These are phyloP conservation scores for Cairina moschata DNA, from an alignment of 2,113 vertebrate genomes.

Conservation along the genomic window DNA sequence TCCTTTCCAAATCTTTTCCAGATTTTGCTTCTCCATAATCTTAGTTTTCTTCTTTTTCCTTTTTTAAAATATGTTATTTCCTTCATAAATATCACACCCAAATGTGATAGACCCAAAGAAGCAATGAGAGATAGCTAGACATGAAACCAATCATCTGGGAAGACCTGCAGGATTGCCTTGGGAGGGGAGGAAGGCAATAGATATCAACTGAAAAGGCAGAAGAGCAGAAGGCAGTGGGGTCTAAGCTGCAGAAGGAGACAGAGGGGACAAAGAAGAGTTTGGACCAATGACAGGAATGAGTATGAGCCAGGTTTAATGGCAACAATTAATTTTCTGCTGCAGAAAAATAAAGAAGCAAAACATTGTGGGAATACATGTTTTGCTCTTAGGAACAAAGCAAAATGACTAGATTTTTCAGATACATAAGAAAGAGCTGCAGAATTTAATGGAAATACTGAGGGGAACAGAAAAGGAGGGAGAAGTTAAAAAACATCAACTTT, in stretches of 20 bases:
- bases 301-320: not conserved
- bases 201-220: not conserved
- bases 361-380: conserved; percentile 1
- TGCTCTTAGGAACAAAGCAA: conserved; percentile 6
- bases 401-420: not conserved
- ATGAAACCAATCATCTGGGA: not conserved
- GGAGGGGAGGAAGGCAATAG: not conserved
- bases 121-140: not conserved
- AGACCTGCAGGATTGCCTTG: not conserved
- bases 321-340: not conserved
- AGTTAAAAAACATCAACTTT: not conserved
- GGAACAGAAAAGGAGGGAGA: not conserved
- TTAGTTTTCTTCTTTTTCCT: not conserved
- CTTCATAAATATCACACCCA: not conserved
- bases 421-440: not conserved
- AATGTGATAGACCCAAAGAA: not conserved
- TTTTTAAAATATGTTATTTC: not conserved
- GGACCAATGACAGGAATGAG: not conserved
- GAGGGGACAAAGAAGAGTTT: not conserved
- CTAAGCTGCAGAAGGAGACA: not conserved
- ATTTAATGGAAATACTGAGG: not conserved
- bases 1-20: not conserved
- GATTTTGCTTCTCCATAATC: not conserved
- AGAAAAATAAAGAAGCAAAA: not conserved
- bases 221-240: not conserved